Percentiles rank a stretch among this genome's conserved stretches.
Conservation (phyloP, 2,113 vertebrate genomes). For the Tyto alba region DNA sequence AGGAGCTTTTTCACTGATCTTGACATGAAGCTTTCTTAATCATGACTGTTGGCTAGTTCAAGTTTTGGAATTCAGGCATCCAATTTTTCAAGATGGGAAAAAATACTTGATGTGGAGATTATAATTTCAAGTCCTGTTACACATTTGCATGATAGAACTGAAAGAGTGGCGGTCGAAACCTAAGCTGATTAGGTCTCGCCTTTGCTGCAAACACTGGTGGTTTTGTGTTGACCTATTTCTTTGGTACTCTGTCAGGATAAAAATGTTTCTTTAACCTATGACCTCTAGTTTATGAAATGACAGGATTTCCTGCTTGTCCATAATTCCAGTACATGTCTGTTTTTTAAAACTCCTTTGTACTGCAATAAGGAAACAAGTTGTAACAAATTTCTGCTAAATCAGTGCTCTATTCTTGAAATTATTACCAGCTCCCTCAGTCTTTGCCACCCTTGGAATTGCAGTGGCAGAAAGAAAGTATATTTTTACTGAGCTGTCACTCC, state of each 20-base stretch:
- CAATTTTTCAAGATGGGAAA: not conserved
- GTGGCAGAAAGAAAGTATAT: not conserved
- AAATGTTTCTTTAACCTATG: not conserved
- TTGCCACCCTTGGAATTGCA: not conserved
- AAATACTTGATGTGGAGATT: not conserved
- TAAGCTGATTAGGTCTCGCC: fast-evolving
- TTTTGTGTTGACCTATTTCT: not conserved
- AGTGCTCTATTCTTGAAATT: not conserved
- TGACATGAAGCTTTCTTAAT: not conserved
- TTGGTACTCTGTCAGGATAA: not conserved
- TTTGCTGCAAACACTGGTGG: not conserved
- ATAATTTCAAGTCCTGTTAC: not conserved
- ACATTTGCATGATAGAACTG: not conserved
- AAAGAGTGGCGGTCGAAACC: not conserved
- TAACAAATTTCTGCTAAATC: not conserved
- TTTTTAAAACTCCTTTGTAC: not conserved
- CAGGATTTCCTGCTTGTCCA: slow-evolving; percentile 51
- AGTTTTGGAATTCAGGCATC: not conserved
- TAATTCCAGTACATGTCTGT: not conserved
- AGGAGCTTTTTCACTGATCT: not conserved
- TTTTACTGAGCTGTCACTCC: fast-evolving
- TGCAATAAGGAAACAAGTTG: not conserved
- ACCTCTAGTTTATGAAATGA: not conserved
- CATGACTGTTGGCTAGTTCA: not conserved
- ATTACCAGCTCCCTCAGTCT: not conserved